Evolutionary conservation across 2,888 invertebrate genomes (phyloP), one percentile per base, ranked within the genome.

Genomic region (Tenthredo mesomela): DNA sequence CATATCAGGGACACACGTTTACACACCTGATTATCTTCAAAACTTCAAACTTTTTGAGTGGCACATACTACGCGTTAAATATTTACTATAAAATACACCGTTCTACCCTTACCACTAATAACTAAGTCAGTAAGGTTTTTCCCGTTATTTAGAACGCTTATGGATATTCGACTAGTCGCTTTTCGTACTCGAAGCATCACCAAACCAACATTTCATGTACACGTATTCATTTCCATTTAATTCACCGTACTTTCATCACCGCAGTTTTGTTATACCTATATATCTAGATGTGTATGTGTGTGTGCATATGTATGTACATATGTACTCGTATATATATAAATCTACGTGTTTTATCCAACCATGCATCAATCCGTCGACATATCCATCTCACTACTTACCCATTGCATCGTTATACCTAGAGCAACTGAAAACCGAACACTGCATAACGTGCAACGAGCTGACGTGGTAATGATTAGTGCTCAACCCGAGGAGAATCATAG

Each of bases 321-420:
- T 7, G 37, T 37, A 37, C 37, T 37, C 37, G 7, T 7, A 37
- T 37, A 37, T 58, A 58, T 58, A 58, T 21, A 21, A 58, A 58
- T 58, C n/a, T 58, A n/a, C 58, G 58, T n/a, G 29, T 43, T 43
- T 73, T 73, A 73, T n/a, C n/a, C 71, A 43, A 73, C 71, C 71
- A n/a, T 73, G 71, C 71, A 43, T 73, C 71, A 73, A 73, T 43
- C 71, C 71, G 43, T 21, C 43, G 43, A 37, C 43, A 73, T 40
- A 73, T 43, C 43, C n/a, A 73, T 73, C 71, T 40, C 43, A 73
- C 71, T 21, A 25, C 71, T 21, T 73, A 40, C 43, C 21, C 43
- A 43, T 67, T 33, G 33, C 67, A 33, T 33, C 33, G 67, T 33
- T 18, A 67, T 33, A 67, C 33, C 67, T 67, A 33, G 12, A 7